Percentiles rank a stretch among this genome's conserved stretches.
Conservation (phyloP, 2,797 vertebrate genomes). For the Enteromius thamalakanensis region DNA sequence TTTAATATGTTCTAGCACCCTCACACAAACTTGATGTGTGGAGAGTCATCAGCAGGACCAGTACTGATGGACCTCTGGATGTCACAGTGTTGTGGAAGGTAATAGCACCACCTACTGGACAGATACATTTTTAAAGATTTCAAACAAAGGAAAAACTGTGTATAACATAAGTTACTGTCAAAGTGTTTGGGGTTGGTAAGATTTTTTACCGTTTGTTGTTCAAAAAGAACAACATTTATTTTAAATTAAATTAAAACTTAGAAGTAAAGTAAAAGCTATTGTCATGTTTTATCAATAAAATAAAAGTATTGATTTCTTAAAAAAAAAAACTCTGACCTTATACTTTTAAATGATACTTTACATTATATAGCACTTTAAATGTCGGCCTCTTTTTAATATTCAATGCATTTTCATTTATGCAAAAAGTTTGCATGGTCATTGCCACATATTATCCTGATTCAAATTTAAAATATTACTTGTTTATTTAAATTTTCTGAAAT, state of each 20-base stretch:
- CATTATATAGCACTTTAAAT: background rate
- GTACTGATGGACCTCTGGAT: slow-evolving; percentile 51
- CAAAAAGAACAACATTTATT: background rate
- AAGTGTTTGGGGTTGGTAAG: background rate
- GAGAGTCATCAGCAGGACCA: slow-evolving; percentile 67
- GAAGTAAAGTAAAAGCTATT: background rate
- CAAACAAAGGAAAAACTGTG: background rate
- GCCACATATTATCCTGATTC: background rate
- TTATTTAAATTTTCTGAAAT: background rate
- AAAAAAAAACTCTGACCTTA: background rate
- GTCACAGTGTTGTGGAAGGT: slow-evolving; percentile 87
- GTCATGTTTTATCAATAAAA: background rate
- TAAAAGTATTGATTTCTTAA: background rate
- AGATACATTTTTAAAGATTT: background rate
- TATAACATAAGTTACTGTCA: background rate
- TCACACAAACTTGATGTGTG: slow-evolving; percentile 74
- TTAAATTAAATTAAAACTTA: background rate
- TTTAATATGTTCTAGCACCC: slow-evolving; percentile 71
- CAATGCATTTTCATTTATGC: background rate
- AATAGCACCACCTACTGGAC: slow-evolving; percentile 1
- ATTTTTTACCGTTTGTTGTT: background rate
- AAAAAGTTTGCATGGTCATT: background rate
- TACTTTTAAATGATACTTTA: background rate
- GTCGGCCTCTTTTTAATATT: background rate
- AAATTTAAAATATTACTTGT: background rate